These are phyloP conservation scores for Sinella curviseta DNA, from an alignment of 1,140 invertebrate species.

Conservation along the genomic window DNA sequence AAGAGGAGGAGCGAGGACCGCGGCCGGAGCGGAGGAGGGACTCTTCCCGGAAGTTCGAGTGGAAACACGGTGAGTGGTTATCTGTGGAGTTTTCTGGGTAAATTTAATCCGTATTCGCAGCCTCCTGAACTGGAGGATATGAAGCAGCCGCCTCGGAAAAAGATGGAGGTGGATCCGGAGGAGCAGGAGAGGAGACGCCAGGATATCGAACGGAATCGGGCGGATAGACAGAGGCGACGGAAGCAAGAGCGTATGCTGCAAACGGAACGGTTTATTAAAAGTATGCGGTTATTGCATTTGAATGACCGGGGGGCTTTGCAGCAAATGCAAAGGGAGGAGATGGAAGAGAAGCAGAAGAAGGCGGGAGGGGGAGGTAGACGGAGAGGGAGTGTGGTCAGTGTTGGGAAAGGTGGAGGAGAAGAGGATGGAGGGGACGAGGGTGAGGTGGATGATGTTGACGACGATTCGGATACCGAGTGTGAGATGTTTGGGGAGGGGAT, in stretches of 20 bases:
- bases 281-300: conserved; percentile 72
- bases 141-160: neutral
- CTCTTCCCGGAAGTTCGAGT: neutral
- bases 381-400: neutral
- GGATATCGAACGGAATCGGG: conserved; percentile 69
- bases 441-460: neutral
- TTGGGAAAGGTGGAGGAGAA: conserved; percentile 42
- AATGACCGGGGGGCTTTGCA: conserved; percentile 57
- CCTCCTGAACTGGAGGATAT: too few species aligned
- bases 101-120: conserved; percentile 4
- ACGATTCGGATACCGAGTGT: neutral
- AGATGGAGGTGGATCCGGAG: conserved; percentile 31
- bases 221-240: conserved; percentile 65
- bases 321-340: neutral
- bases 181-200: conserved; percentile 61
- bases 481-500: conserved; percentile 25
- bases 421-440: neutral
- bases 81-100: conserved; percentile 8
- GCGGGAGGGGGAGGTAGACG: neutral
- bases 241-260: conserved; percentile 67
- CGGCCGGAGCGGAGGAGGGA: neutral
- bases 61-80: conserved; percentile 31
- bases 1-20: conserved; percentile 46
- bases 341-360: neutral
- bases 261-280: conserved; percentile 73